Evolutionary conservation across 2,888 invertebrate species (phyloP).

Genomic region (Tiliacea aurago): DNA sequence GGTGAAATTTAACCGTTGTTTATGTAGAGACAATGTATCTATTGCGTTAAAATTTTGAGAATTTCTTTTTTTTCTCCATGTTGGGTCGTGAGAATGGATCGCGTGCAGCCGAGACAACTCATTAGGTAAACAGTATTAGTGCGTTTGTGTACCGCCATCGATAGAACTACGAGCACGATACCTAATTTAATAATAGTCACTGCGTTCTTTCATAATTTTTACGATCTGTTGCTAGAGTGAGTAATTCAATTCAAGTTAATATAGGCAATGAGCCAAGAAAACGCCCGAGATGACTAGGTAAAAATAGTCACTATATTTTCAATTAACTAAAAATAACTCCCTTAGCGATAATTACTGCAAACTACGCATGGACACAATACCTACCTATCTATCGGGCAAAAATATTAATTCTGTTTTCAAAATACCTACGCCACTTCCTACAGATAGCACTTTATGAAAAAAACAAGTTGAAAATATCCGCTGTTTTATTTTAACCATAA

Average conservation of each 20-base stretch:
- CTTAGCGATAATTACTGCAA: conserved; percentile 12
- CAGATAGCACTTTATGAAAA: neutral
- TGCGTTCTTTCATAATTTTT: conserved; percentile 38
- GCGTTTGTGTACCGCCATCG: conserved; percentile 75
- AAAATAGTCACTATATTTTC: conserved; percentile 54
- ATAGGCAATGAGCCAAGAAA: conserved; percentile 34
- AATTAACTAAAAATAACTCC: conserved; percentile 39
- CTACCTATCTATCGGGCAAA: neutral
- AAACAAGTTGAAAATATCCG: neutral
- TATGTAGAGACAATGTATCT: conserved; percentile 88
- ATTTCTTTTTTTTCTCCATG: conserved; percentile 80
- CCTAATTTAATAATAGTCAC: conserved; percentile 59
- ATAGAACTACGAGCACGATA: conserved; percentile 51
- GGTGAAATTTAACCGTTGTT: conserved; percentile 85
- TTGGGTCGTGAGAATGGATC: conserved; percentile 88
- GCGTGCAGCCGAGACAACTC: conserved; percentile 83
- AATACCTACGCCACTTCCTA: neutral
- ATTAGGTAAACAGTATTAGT: conserved; percentile 86
- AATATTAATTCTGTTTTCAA: conserved; percentile 11
- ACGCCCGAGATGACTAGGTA: conserved; percentile 18
- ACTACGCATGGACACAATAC: neutral
- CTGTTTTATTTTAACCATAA: neutral
- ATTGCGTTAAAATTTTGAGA: conserved; percentile 85
- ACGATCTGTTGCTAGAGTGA: conserved; percentile 21
- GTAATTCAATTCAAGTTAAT: conserved; percentile 27